Evolutionary conservation across 2,113 vertebrate species (phyloP).

Genomic region (Scatophagus argus): DNA sequence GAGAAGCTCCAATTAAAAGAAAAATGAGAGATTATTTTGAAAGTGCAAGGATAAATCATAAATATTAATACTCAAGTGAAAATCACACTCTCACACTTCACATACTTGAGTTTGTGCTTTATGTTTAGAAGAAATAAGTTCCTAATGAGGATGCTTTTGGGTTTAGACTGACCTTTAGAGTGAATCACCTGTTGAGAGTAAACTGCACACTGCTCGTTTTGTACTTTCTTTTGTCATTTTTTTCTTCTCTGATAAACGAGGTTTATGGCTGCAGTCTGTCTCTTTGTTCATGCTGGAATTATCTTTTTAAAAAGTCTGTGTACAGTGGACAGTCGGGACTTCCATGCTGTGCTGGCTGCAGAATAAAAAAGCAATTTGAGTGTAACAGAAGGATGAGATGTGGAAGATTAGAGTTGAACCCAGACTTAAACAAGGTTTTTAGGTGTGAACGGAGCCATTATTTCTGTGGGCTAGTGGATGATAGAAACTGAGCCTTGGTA

Average conservation of each 20-base stretch:
- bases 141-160: neutral
- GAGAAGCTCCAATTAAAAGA: neutral
- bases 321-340: neutral
- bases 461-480: neutral
- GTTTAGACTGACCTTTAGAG: constrained; percentile 14
- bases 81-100: neutral
- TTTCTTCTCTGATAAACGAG: constrained; percentile 3
- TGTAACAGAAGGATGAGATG: constrained; percentile 16
- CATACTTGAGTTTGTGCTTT: neutral
- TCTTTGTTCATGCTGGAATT: constrained; percentile 70
- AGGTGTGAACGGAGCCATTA: neutral
- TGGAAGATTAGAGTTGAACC: constrained; percentile 17
- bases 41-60: neutral
- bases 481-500: neutral
- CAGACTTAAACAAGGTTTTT: neutral
- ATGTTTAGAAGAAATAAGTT: constrained; percentile 15
- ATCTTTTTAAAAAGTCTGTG: constrained; percentile 68
- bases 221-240: neutral
- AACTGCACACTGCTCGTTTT: constrained; percentile 10
- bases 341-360: constrained; percentile 39
- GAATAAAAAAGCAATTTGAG: constrained; percentile 38
- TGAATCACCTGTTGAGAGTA: constrained; percentile 23
- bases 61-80: neutral
- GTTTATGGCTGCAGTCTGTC: constrained; percentile 8
- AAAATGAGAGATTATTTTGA: neutral